Evolutionary conservation across 2,797 vertebrate genomes (phyloP).

Genomic region (Characodon lateralis): DNA sequence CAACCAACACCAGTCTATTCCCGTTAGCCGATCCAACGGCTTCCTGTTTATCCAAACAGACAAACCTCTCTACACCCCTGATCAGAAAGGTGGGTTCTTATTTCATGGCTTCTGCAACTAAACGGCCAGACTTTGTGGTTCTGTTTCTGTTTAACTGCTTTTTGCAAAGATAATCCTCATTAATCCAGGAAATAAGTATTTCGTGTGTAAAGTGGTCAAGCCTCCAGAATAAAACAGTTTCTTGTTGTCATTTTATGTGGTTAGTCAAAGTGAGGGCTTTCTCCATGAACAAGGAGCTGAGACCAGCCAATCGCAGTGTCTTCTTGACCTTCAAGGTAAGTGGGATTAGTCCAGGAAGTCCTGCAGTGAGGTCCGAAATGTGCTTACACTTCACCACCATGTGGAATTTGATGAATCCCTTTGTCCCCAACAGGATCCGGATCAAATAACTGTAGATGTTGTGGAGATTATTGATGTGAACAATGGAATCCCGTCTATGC

Average conservation of each 20-base stretch:
- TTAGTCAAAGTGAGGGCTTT: constrained; percentile 92
- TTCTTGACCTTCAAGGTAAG: constrained; percentile 88
- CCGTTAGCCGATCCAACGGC: constrained; percentile 85
- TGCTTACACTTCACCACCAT: background rate
- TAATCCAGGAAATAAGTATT: too few relatives aligned
- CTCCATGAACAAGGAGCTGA: constrained; percentile 89
- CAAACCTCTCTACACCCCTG: constrained; percentile 90
- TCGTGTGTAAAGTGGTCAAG: background rate
- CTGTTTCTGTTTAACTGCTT: background rate
- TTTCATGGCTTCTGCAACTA: background rate
- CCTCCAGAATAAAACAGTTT: background rate
- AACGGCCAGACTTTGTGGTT: background rate
- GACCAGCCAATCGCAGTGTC: constrained; percentile 83
- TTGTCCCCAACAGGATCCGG: constrained; percentile 83
- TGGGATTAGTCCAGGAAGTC: background rate
- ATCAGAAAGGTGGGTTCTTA: constrained; percentile 80
- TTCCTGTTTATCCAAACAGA: constrained; percentile 93
- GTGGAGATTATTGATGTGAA: constrained; percentile 84
- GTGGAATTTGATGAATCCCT: background rate
- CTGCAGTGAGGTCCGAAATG: background rate
- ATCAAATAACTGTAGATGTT: constrained; percentile 82
- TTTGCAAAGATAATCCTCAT: too few relatives aligned
- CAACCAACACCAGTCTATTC: constrained; percentile 76
- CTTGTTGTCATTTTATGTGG: background rate
- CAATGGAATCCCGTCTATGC: constrained; percentile 88